Conservation (phyloP, 2,113 vertebrate species). For the Poecilia latipinna region DNA sequence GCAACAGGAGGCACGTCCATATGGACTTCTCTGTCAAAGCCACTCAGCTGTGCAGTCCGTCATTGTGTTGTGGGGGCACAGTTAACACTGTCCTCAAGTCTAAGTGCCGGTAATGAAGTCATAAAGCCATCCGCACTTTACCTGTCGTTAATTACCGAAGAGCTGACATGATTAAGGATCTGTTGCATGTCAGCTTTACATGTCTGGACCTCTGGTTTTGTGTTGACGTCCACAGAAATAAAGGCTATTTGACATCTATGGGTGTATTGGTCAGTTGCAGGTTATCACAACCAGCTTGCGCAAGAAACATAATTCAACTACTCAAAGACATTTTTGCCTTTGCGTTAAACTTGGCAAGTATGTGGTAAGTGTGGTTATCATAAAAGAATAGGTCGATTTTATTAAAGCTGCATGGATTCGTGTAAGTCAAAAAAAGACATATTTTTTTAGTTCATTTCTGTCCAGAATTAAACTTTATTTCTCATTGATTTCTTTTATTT, state of each 20-base stretch:
- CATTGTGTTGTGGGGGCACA: slow-evolving; percentile 50
- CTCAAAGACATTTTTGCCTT: too few relatives aligned
- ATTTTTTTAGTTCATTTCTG: too few relatives aligned
- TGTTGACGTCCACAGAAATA: not conserved
- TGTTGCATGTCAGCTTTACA: slow-evolving; percentile 1
- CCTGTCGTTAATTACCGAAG: too few relatives aligned
- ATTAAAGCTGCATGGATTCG: not conserved
- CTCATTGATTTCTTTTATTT: too few relatives aligned
- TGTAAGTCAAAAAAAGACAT: not conserved
- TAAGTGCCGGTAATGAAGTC: slow-evolving; percentile 66
- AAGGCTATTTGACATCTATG: not conserved
- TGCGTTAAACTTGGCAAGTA: not conserved
- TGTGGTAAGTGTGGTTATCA: too few relatives aligned
- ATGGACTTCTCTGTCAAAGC: slow-evolving; percentile 62
- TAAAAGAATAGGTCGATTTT: not conserved
- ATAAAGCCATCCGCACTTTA: slow-evolving; percentile 47
- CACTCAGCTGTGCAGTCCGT: slow-evolving; percentile 61
- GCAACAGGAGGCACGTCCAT: slow-evolving; percentile 51
- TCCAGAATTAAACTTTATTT: too few relatives aligned
- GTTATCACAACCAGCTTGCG: not conserved
- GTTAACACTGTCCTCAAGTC: slow-evolving; percentile 59
- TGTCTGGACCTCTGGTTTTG: not conserved
- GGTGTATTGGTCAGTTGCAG: not conserved
- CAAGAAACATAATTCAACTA: too few relatives aligned
- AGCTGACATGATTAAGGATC: not conserved